A percentile compares a stretch with the other conserved stretches of the same genome.
Evolutionary conservation across 1,140 invertebrate genomes (phyloP).

Genomic region (Drosophila saltans): DNA sequence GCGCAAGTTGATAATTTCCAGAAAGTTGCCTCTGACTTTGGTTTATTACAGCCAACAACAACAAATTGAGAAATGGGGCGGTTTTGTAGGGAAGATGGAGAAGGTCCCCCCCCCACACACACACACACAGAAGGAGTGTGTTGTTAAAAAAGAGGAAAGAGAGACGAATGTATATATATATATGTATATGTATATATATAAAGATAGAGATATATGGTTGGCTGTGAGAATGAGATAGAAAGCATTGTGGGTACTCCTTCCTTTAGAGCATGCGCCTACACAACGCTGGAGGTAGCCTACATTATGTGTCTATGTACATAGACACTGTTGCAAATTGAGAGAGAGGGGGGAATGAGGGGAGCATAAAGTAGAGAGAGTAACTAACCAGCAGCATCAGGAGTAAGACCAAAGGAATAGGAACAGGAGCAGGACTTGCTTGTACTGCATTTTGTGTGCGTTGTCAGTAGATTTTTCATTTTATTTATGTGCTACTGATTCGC

Average conservation of each 20-base stretch:
- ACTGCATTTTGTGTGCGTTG: slow-evolving; percentile 73
- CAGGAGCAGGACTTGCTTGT: slow-evolving; percentile 61
- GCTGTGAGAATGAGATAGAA: slow-evolving; percentile 54
- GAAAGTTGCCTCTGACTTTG: slow-evolving; percentile 46
- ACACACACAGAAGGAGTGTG: not conserved
- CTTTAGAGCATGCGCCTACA: slow-evolving; percentile 46
- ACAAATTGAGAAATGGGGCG: slow-evolving; percentile 2
- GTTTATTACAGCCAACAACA: slow-evolving; percentile 60
- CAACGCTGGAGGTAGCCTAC: slow-evolving; percentile 61
- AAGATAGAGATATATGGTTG: slow-evolving; percentile 13
- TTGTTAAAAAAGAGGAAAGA: not conserved
- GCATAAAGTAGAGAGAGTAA: not conserved
- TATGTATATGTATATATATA: not conserved
- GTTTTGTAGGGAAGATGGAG: not conserved
- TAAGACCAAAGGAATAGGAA: slow-evolving; percentile 61
- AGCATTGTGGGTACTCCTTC: slow-evolving; percentile 39
- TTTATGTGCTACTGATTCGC: slow-evolving; percentile 68
- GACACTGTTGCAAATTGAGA: not conserved
- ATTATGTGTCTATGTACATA: slow-evolving; percentile 69
- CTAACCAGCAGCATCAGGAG: slow-evolving; percentile 21
- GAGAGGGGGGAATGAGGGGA: slow-evolving; percentile 7
- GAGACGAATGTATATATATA: not conserved
- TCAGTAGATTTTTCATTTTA: slow-evolving; percentile 82
- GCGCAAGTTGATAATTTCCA: slow-evolving; percentile 75
- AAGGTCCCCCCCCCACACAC: too few relatives aligned